Evolutionary conservation across 2,888 invertebrate species (phyloP).

Genomic region (Agonopterix heracliana): DNA sequence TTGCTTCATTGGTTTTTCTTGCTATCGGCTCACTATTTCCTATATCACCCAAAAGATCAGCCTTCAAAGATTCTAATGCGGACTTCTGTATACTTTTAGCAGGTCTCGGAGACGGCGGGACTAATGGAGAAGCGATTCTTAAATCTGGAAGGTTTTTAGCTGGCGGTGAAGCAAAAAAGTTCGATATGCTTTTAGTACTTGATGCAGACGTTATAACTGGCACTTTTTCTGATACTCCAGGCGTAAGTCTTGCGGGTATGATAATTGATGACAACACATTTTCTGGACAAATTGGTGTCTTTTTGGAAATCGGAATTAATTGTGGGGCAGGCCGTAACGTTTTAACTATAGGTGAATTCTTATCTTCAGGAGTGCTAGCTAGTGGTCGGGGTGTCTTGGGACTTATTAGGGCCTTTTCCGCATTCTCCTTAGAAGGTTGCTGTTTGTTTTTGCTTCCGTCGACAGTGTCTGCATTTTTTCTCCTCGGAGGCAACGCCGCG

Average conservation of each 20-base stretch:
- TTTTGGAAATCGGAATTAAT: too few species aligned
- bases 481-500: constrained; percentile 78
- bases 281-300: too few species aligned
- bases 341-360: constrained; percentile 10
- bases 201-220: constrained; percentile 31
- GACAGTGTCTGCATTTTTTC: constrained; percentile 47
- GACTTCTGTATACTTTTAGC: constrained; percentile 23
- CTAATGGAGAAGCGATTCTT: constrained; percentile 24
- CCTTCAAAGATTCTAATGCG: constrained; percentile 13
- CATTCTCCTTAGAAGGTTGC: constrained; percentile 24
- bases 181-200: constrained; percentile 12
- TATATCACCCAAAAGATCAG: too few species aligned
- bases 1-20: too few species aligned
- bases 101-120: constrained; percentile 26
- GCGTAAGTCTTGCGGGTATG: too few species aligned
- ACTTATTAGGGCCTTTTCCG: constrained; percentile 32
- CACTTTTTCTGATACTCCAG: constrained; percentile 22
- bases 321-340: neutral
- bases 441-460: constrained; percentile 30
- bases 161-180: constrained; percentile 40
- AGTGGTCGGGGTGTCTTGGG: constrained; percentile 29
- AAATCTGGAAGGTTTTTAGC: constrained; percentile 27
- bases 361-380: constrained; percentile 18
- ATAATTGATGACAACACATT: too few species aligned
- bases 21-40: too few species aligned